Evolutionary conservation across 2,888 invertebrate species (phyloP).

Genomic region (Agrochola macilenta): DNA sequence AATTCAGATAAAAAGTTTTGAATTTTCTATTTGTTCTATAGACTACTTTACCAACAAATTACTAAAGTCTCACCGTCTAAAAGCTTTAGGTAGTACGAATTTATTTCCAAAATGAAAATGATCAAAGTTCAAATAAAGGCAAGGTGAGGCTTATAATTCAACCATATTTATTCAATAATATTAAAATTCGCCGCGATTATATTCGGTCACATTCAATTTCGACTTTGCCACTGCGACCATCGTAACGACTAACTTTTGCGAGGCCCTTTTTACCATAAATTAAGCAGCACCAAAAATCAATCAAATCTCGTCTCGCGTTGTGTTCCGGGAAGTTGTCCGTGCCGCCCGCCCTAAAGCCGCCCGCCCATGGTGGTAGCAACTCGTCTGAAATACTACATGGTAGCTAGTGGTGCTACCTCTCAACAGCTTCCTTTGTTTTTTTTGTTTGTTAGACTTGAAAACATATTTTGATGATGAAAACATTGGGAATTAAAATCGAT

Average conservation of each 20-base stretch:
- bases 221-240: constrained; percentile 29
- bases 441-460: background rate
- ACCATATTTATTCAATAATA: constrained; percentile 41
- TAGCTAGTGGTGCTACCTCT: background rate
- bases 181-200: constrained; percentile 31
- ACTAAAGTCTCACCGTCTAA: background rate
- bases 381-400: constrained; percentile 12
- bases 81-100: background rate
- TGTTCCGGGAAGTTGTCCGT: constrained; percentile 45
- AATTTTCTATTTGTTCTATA: constrained; percentile 13
- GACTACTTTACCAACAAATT: constrained; percentile 15
- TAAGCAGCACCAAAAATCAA: constrained; percentile 55
- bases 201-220: constrained; percentile 41
- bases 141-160: constrained; percentile 20
- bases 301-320: constrained; percentile 44
- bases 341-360: constrained; percentile 35
- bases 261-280: constrained; percentile 58
- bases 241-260: constrained; percentile 54
- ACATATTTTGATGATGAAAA: background rate
- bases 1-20: constrained; percentile 25
- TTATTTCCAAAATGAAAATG: constrained; percentile 24
- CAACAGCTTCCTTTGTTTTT: background rate
- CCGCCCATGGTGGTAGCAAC: background rate
- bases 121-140: constrained; percentile 27
- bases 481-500: background rate